Evolutionary conservation across 2,797 vertebrate species (phyloP).

Genomic region (Rallus crepitans): DNA sequence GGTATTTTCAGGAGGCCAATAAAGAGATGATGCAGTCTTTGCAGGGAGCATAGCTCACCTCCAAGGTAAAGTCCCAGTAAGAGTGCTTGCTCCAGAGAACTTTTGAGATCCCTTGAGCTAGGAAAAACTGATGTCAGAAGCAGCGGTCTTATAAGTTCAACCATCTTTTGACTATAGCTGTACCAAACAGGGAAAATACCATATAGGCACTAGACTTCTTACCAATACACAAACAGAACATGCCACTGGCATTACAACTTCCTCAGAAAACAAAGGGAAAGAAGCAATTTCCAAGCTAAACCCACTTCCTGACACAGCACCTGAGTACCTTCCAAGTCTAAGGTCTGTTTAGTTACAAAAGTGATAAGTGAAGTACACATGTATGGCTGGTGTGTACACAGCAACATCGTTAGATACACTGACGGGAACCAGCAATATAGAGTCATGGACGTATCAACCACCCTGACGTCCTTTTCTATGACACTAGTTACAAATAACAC

Average conservation of each 20-base stretch:
- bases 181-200: neutral
- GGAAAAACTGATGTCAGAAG: neutral
- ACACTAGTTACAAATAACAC: neutral
- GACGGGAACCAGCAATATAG: neutral
- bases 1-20: neutral
- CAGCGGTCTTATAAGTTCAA: neutral
- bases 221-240: neutral
- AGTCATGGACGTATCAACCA: neutral
- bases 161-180: neutral
- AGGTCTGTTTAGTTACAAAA: neutral
- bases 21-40: neutral
- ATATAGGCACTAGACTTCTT: neutral
- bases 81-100: rapidly evolving
- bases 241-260: neutral
- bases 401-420: neutral
- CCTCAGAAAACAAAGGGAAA: neutral
- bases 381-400: neutral
- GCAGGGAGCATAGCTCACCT: neutral
- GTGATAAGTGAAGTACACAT: rapidly evolving
- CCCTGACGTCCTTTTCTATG: neutral
- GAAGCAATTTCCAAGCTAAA: neutral
- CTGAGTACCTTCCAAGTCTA: neutral
- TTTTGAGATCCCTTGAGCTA: neutral
- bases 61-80: neutral
- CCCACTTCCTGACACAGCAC: neutral